Conservation (phyloP, 2,113 vertebrate genomes). For the Periophthalmus modestus region DNA sequence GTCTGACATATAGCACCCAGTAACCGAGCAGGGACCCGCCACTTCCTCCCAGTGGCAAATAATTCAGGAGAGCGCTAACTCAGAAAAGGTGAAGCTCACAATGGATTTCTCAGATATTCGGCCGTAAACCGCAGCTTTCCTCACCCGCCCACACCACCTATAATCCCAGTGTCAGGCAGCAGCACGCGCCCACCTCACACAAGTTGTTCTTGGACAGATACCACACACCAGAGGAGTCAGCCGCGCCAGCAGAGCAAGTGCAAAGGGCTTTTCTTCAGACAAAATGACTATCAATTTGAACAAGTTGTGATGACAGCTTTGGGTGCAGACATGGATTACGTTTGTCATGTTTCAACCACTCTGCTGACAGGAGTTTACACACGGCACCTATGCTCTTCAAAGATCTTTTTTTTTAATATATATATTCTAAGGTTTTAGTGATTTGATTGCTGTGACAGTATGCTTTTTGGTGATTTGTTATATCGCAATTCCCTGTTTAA, state of each 20-base stretch:
- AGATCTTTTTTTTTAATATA: not conserved
- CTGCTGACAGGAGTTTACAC: slow-evolving; percentile 13
- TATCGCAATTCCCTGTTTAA: too few species aligned
- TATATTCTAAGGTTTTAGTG: too few species aligned
- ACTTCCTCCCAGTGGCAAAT: slow-evolving; percentile 65
- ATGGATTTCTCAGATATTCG: slow-evolving; percentile 74
- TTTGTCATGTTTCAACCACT: slow-evolving; percentile 23
- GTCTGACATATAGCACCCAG: slow-evolving; percentile 51
- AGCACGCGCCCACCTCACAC: slow-evolving; percentile 67
- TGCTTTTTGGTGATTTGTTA: too few species aligned
- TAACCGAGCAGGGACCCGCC: slow-evolving; percentile 39
- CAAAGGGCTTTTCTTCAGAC: slow-evolving; percentile 41
- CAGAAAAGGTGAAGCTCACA: slow-evolving; percentile 65
- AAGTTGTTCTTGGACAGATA: slow-evolving; percentile 76
- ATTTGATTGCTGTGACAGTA: too few species aligned
- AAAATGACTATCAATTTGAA: slow-evolving; percentile 38
- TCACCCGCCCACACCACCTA: slow-evolving; percentile 69
- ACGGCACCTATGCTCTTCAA: not conserved
- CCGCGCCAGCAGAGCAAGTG: slow-evolving; percentile 48
- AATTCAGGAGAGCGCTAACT: slow-evolving; percentile 62
- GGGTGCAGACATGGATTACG: not conserved
- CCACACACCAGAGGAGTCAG: slow-evolving; percentile 57
- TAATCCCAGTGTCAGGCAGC: slow-evolving; percentile 71
- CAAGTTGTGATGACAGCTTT: slow-evolving; percentile 8
- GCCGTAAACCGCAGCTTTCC: slow-evolving; percentile 74